These are phyloP conservation scores for Macrophya alboannulata DNA, from an alignment of 2,888 invertebrate species.

Conservation along the genomic window DNA sequence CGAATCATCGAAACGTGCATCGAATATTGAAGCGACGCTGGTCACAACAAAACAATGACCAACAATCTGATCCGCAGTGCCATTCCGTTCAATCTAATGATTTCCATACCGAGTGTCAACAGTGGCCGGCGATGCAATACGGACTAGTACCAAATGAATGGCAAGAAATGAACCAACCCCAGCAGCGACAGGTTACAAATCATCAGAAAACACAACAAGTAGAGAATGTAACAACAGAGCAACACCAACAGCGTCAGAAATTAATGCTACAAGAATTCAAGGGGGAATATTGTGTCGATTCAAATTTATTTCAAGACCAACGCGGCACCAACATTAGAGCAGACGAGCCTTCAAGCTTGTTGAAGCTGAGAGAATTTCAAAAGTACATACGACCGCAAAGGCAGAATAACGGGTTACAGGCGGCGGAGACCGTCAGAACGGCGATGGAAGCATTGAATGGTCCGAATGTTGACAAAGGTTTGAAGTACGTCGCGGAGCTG, in stretches of 20 bases:
- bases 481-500: conserved; percentile 68
- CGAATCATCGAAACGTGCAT: neutral
- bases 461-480: conserved; percentile 62
- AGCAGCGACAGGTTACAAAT: neutral
- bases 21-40: neutral
- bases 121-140: conserved; percentile 10
- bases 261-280: conserved; percentile 52
- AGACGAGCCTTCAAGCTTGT: conserved; percentile 68
- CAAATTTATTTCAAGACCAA: neutral
- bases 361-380: conserved; percentile 69
- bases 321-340: neutral
- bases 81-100: neutral
- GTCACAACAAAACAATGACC: neutral
- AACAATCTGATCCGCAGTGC: neutral
- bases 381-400: conserved; percentile 67
- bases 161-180: conserved; percentile 7
- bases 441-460: conserved; percentile 65
- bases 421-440: conserved; percentile 65
- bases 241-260: conserved; percentile 9
- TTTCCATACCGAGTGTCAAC: conserved; percentile 1
- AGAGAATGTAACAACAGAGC: neutral
- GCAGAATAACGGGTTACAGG: conserved; percentile 75
- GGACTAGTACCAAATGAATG: neutral
- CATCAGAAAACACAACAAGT: neutral
- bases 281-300: conserved; percentile 28